Evolutionary conservation across 2,797 vertebrate genomes (phyloP), one percentile per base, ranked within the genome.

Genomic region (Anniella stebbinsi): DNA sequence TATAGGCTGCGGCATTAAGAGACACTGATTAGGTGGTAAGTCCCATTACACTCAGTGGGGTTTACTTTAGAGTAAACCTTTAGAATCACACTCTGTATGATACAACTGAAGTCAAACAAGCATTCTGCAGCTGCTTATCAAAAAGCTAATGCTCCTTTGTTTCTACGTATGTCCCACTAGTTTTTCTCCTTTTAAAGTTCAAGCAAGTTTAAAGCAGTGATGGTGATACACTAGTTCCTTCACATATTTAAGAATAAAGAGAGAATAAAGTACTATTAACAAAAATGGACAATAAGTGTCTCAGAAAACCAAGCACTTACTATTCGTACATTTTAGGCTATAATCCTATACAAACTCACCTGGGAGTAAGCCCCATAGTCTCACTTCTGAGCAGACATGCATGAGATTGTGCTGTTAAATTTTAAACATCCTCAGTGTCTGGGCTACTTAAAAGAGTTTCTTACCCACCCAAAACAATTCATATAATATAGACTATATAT

Each of bases 101-200:
- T 15, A 11, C 41, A 38, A 51, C 30, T 67, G 76, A 54, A 80
- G 11, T 36, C 72, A 78, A 88, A 82, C 66, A 93, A 84, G 73
- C 13, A 87, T 86, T 92, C 87, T 94, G 89, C 88, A 93, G 92
- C 60, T 77, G 95, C 83, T 18, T 88, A 60, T 81, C 10, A 69
- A 57, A 91, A 92, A 84, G 75, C 72, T 73, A 41, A 63, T 63
- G 10, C 76, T 84, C 23, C 15, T 87, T 88, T 82, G 88, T 38
- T 81, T 23, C 86, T 81, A 80, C 41, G 72, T 33, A 81, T 38
- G 48, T 82, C 23, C 60, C 83, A 63, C n/a, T 45, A 54, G 48
- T 77, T 54, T 51, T 15, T 63, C 15, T 80, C 45, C 86, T 76
- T 87, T 91, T n/a, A 87, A 87, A 38, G 38, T 85, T 87, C 21